phyloP scores from a whole-genome alignment of 2,888 invertebrate genomes.

The Scrobipalpa costella region DNA sequence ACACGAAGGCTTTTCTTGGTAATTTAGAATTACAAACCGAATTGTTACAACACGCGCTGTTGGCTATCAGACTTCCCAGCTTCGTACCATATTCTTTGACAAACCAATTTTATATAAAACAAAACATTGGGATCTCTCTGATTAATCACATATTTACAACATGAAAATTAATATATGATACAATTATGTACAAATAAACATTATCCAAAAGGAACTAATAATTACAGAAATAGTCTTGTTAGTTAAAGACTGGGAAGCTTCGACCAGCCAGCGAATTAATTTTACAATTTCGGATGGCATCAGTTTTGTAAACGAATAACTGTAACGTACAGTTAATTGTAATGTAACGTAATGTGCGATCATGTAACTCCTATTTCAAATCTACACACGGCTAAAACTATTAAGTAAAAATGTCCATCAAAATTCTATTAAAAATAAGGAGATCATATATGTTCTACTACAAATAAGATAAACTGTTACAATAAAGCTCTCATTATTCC shows the following conservation, averaged over 20 bases:
- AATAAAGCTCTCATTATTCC: conserved; percentile 71
- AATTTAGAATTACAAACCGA: conserved; percentile 61
- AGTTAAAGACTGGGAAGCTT: conserved; percentile 47
- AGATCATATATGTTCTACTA: conserved; percentile 76
- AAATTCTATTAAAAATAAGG: conserved; percentile 79
- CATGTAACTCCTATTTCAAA: conserved; percentile 56
- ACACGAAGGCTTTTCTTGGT: conserved; percentile 66
- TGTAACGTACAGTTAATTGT: conserved; percentile 34
- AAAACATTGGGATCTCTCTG: conserved; percentile 6
- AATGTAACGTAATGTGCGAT: conserved; percentile 63
- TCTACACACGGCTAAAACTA: conserved; percentile 71
- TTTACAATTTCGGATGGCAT: conserved; percentile 61
- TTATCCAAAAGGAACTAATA: conserved; percentile 42
- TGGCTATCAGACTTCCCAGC: conserved; percentile 56
- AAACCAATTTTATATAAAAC: conserved; percentile 23
- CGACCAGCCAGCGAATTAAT: conserved; percentile 47
- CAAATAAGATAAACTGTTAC: conserved; percentile 75
- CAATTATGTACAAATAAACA: conserved; percentile 68
- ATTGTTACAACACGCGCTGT: conserved; percentile 38
- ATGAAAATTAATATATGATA: conserved; percentile 52
- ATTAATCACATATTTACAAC: conserved; percentile 43
- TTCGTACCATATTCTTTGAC: neutral
- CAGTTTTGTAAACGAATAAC: conserved; percentile 51
- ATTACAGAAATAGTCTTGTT: conserved; percentile 22
- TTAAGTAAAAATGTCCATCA: conserved; percentile 80